Conservation (phyloP, 2,797 vertebrate species). For the Chanos chanos region DNA sequence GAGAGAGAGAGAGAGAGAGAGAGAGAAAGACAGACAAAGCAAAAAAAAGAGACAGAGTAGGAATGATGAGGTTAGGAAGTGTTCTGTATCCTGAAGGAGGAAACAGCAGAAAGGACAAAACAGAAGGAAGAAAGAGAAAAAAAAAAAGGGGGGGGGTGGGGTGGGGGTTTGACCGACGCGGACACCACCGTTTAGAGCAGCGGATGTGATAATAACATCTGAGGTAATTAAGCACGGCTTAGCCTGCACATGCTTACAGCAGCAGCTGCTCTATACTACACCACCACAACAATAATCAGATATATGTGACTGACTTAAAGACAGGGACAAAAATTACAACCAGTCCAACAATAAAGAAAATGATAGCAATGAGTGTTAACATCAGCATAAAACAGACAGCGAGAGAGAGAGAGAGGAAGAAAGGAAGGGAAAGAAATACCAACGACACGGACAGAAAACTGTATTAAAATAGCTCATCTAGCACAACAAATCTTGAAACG, state of each 20-base stretch:
- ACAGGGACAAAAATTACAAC: background rate
- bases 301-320: too few relatives aligned
- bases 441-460: too few relatives aligned
- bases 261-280: too few relatives aligned
- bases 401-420: background rate
- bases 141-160: background rate
- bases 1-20: conserved; percentile 29
- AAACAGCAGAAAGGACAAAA: conserved; percentile 9
- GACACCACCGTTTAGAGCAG: background rate
- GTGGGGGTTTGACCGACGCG: background rate
- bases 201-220: background rate
- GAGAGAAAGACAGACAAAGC: background rate
- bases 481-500: too few relatives aligned
- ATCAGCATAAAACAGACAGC: background rate
- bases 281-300: too few relatives aligned
- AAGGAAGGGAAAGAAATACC: background rate
- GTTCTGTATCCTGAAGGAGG: conserved; percentile 25
- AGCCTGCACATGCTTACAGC: too few relatives aligned
- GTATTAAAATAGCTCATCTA: too few relatives aligned
- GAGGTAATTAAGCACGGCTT: too few relatives aligned
- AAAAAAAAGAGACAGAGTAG: conserved; percentile 14
- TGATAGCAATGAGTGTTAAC: too few relatives aligned
- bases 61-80: conserved; percentile 35
- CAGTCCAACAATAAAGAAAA: background rate
- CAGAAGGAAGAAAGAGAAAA: background rate